Conservation (phyloP, 2,888 invertebrate species). For the Noctuana brunneofusca region DNA sequence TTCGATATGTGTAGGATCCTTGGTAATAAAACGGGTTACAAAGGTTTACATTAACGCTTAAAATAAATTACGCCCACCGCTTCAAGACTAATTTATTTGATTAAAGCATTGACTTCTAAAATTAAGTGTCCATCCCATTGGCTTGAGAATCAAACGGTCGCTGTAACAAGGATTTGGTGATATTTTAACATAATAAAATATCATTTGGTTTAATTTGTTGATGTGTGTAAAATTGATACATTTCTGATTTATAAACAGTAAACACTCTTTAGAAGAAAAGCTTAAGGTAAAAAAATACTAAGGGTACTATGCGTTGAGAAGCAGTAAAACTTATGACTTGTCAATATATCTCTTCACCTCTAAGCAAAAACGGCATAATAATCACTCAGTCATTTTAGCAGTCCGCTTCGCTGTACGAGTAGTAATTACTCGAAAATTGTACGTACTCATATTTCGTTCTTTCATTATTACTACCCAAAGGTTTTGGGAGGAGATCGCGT, state of each 20-base stretch:
- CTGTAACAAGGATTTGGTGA: conserved; percentile 65
- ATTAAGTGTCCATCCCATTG: conserved; percentile 52
- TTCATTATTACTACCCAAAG: not conserved
- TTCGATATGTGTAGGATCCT: conserved; percentile 23
- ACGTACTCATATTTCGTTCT: too few species aligned
- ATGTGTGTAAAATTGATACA: not conserved
- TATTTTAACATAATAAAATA: conserved; percentile 38
- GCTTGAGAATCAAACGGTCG: conserved; percentile 57
- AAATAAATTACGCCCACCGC: conserved; percentile 54
- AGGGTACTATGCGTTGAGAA: too few species aligned
- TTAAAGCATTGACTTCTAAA: conserved; percentile 41
- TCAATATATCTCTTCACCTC: too few species aligned
- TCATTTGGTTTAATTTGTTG: not conserved
- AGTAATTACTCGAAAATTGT: too few species aligned
- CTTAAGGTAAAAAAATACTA: too few species aligned
- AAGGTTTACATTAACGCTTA: conserved; percentile 60
- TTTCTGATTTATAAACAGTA: not conserved
- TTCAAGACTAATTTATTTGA: conserved; percentile 59
- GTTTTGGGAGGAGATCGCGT: not conserved
- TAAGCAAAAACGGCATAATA: too few species aligned
- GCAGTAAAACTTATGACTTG: too few species aligned
- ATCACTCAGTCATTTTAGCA: not conserved
- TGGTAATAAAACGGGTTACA: conserved; percentile 46
- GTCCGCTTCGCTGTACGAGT: not conserved
- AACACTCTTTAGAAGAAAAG: too few species aligned